Evolutionary conservation across 2,113 vertebrate genomes (phyloP), one percentile per base, ranked within the genome.

Genomic region (Marmota monax): DNA sequence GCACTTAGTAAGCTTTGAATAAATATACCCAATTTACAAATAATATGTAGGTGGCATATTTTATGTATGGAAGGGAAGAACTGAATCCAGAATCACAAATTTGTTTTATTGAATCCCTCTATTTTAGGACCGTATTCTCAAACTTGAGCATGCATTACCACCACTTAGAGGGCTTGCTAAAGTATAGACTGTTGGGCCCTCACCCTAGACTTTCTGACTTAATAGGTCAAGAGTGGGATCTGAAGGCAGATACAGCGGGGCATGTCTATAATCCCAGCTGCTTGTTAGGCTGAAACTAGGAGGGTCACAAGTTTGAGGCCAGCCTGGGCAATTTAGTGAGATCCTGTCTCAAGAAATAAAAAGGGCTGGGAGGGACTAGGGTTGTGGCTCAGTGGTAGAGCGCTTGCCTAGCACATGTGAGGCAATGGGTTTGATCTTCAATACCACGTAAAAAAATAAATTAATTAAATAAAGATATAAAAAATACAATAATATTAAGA

Each of bases 1-100:
- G 53, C 3, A 67, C 2, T 7, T 65, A 65, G 9, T 70, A 92
- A 85, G 27, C 79, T 61, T 63, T 90, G 34, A 78, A 63, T 53
- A 76, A 78, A 74, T 63, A 82, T 32, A n/a, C 53, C 16, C 51
- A 69, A 94, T 76, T 88, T 93, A 51, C n/a, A 86, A 90, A 51
- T 94, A 77, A 83, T 45, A 39, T 10, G 29, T 69, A 63, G 42
- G 65, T 72, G 48, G 27, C 23, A 48, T 77, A 4, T 83, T 67
- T 85, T 76, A 20, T 73, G 37, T 61, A 23, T 82, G 14, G 63
- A 48, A 78, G 77, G 17, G 70, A 90, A 73, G n/a, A 79, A 61
- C 48, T 87, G 39, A 91, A 79, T 18, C 42, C 18, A 76, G 32
- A 80, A 72, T 65, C 13, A 7, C 80, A 84, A 67, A 78, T 83